These are phyloP conservation scores for Battus philenor DNA, from an alignment of 1,140 invertebrate species.

Conservation along the genomic window DNA sequence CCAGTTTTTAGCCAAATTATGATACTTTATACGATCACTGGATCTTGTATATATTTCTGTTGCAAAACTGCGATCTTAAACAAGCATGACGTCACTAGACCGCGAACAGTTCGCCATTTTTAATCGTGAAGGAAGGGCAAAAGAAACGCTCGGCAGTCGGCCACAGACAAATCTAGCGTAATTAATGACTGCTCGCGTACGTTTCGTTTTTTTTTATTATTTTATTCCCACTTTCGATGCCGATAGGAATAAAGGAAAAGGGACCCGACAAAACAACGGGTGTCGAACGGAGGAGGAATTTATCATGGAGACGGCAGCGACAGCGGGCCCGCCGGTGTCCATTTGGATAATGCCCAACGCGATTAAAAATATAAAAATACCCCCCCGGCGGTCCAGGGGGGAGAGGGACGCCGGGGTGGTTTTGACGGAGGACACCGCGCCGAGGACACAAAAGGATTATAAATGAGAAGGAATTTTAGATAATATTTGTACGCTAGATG, in stretches of 20 bases:
- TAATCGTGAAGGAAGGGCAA: constrained; percentile 56
- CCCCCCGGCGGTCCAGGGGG: constrained; percentile 41
- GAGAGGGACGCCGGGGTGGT: constrained; percentile 34
- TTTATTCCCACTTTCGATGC: constrained; percentile 41
- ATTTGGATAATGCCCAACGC: constrained; percentile 75
- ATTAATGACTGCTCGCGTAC: constrained; percentile 61
- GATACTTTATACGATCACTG: too few relatives aligned
- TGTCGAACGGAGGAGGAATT: constrained; percentile 73
- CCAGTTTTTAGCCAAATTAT: too few relatives aligned
- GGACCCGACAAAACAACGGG: constrained; percentile 67
- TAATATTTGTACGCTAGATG: constrained; percentile 75
- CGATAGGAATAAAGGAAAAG: constrained; percentile 63
- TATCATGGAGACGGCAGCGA: constrained; percentile 70
- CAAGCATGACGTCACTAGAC: constrained; percentile 6
- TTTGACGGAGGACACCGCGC: constrained; percentile 70
- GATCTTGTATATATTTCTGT: too few relatives aligned
- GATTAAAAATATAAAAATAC: constrained; percentile 77
- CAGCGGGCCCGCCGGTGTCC: constrained; percentile 68
- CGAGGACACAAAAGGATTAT: constrained; percentile 76
- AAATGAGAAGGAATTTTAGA: constrained; percentile 77
- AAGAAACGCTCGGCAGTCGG: constrained; percentile 55
- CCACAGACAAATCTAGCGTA: constrained; percentile 64
- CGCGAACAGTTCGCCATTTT: constrained; percentile 39
- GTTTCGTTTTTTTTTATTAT: too few relatives aligned
- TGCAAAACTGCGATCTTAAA: too few relatives aligned